Percentiles rank a stretch among this genome's conserved stretches.
phyloP scores from a whole-genome alignment of 2,113 vertebrate species.

The Serinus canaria region DNA sequence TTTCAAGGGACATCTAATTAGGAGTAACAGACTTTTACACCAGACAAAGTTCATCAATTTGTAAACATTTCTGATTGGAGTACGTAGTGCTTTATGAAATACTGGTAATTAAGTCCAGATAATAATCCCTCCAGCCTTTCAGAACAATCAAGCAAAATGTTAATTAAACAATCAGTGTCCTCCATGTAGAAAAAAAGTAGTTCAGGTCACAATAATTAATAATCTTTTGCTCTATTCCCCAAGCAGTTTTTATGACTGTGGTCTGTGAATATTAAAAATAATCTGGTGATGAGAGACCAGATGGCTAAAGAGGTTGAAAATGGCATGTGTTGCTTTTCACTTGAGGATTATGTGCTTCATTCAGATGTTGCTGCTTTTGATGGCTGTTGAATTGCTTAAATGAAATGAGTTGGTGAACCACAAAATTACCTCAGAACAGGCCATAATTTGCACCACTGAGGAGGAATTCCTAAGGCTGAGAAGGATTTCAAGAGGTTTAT shows the following conservation, averaged over 20 bases:
- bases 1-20: slow-evolving; percentile 19
- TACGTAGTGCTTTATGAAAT: neutral
- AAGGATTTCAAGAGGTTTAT: neutral
- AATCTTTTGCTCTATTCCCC: slow-evolving; percentile 1
- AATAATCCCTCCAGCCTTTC: slow-evolving; percentile 4
- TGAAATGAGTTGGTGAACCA: slow-evolving; percentile 17
- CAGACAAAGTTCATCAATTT: neutral
- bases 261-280: slow-evolving; percentile 36
- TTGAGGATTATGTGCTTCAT: neutral
- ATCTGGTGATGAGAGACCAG: slow-evolving; percentile 24
- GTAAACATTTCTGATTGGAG: neutral
- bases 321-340: neutral
- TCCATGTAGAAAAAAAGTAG: neutral
- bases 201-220: slow-evolving; percentile 13
- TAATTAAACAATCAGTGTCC: slow-evolving; percentile 29
- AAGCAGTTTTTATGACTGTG: neutral
- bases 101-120: neutral
- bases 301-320: slow-evolving; percentile 28
- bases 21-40: neutral
- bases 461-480: neutral
- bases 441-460: neutral
- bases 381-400: slow-evolving; percentile 1
- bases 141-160: slow-evolving; percentile 12
- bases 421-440: neutral
- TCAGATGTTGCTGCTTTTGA: neutral